Evolutionary conservation across 2,888 invertebrate species (phyloP), one percentile per base, ranked within the genome.

Genomic region (Andrena flavipes): DNA sequence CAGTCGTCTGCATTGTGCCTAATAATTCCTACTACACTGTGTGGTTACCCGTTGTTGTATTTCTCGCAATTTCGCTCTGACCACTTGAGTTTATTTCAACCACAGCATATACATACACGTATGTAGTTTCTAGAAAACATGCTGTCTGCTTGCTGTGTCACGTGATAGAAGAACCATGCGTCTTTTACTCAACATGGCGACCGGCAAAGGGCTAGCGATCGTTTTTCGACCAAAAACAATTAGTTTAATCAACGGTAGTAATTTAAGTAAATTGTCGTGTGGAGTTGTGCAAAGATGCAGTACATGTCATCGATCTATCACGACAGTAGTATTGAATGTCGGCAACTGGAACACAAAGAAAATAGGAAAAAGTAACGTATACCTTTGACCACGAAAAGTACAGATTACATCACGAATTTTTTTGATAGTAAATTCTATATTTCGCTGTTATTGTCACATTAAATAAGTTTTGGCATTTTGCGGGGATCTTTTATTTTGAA

Each of bases 151-250:
- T 49, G 48, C 60, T n/a, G n/a, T 26, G 29, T 83, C 83, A 84
- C 78, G 83, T 84, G 83, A 78, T 33, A 69, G 42, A 20, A 20
- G 20, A 74, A 76, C 89, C 92, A 92, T 93, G 92, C 90, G 92
- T 90, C 87, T 92, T 78, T 90, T 82, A 81, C 87, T 68, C 88
- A 94, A 92, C 90, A 94, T 94, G 94, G 94, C 94, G 89, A 92
- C 94, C 92, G 93, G 94, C 90, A 94, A 94, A 89, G 91, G 94
- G 68, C 85, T 94, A 77, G 91, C 91, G 73, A 91, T 91, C 71
- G 91, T 94, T 90, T 92, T 94, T 75, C 88, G 92, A 86, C 91
- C 93, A 79, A 92, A 90, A 84, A 92, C 90, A 90, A 91, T 94
- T 82, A 91, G 91, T 80, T 88, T 94, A 78, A 88, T 94, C 65